phyloP scores from a whole-genome alignment of 2,888 invertebrate species.

The Diloba caeruleocephala region DNA sequence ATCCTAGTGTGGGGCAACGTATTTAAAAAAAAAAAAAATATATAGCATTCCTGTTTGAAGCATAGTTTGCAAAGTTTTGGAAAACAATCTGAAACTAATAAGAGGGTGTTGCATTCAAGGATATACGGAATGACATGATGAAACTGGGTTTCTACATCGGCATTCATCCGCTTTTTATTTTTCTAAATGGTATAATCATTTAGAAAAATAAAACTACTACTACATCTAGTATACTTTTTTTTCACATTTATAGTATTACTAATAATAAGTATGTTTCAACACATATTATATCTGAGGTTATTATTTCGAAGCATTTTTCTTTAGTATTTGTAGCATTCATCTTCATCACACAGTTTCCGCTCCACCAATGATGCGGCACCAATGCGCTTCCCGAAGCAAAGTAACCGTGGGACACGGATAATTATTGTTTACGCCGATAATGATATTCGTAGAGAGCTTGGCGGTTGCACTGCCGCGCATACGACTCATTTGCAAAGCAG shows the following conservation, averaged over 20 bases:
- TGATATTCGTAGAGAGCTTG: conserved; percentile 33
- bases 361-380: conserved; percentile 33
- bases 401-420: conserved; percentile 52
- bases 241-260: conserved; percentile 14
- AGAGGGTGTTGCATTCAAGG: no score
- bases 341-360: conserved; percentile 53
- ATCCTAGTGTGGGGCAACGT: no score
- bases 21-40: no score
- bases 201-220: no score
- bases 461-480: conserved; percentile 11
- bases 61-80: no score
- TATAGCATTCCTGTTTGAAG: no score
- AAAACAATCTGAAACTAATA: no score
- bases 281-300: conserved; percentile 16
- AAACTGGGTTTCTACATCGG: no score
- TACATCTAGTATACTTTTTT: not conserved
- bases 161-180: no score
- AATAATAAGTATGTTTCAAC: conserved; percentile 4
- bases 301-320: conserved; percentile 35
- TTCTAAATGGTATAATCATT: no score
- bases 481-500: conserved; percentile 23
- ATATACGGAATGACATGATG: no score
- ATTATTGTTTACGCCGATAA: conserved; percentile 46
- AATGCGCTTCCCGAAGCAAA: conserved; percentile 36
- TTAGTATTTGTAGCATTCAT: conserved; percentile 45